Evolutionary conservation across 2,113 vertebrate genomes (phyloP), one percentile per base, ranked within the genome.

Genomic region (Coracopsis vasa): DNA sequence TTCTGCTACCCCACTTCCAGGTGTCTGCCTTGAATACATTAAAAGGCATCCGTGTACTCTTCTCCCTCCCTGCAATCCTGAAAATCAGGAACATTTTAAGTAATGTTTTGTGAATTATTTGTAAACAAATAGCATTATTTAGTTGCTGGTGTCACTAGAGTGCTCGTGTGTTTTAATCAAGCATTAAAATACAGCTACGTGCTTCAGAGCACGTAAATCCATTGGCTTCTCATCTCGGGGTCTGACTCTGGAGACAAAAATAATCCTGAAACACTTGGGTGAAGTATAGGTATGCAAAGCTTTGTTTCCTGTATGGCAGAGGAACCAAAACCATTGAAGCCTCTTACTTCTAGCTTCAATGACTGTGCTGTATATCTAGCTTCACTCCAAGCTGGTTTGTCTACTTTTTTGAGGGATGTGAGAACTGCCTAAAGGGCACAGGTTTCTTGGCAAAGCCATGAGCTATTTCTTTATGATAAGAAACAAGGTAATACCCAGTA

Each of bases 261-360:
- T 91, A 92, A 88, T n/a, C 37, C 80, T 78, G 94, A 93, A 95
- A 88, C 67, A 39, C 82, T 83, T 73, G 67, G 48, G 80, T 92
- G 71, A 80, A 86, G 24, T 60, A 29, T 11, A 96, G 74, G 78
- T 80, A 95, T 92, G 90, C 93, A 93, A 92, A 96, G 25, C 24
- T 90, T 80, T 85, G 79, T 50, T 94, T 94, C 91, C 89, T 91
- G 77, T 82, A 54, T 58, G 74, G 66, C 71, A 75, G 35, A 82
- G 50, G 62, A 83, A 82, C 61, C 50, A 80, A 80, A 84, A 90
- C 5, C 37, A 61, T 11, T 42, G 39, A 65, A 83, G 62, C 37
- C 31, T 92, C 39, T 79, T 71, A 50, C 13, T 62, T 74, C 64
- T 6, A 58, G 16, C 75, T 80, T 45, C 74, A 62, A 3, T 35